These are phyloP conservation scores for Synergus umbraculus DNA, from an alignment of 2,888 invertebrate genomes.

Conservation along the genomic window DNA sequence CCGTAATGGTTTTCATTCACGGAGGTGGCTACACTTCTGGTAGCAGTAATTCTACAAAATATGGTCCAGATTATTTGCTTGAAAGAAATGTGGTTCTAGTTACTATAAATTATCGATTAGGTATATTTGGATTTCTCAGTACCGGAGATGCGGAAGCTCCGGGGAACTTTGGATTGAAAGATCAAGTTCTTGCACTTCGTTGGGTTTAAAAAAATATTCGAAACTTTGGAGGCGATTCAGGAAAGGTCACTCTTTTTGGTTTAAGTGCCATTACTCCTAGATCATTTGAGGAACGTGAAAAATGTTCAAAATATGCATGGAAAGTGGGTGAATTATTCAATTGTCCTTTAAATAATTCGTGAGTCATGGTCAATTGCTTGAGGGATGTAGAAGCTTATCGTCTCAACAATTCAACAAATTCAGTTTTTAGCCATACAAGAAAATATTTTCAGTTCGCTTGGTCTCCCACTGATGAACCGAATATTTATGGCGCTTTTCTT, in stretches of 20 bases:
- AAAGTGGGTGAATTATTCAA: neutral
- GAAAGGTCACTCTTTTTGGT: neutral
- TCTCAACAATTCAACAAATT: neutral
- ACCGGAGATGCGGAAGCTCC: neutral
- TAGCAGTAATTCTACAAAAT: neutral
- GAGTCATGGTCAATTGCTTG: neutral
- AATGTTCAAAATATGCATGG: constrained; percentile 46
- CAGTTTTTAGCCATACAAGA: neutral
- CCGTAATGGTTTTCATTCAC: neutral
- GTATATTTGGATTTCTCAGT: neutral
- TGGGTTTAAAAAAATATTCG: neutral
- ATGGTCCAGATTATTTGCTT: neutral
- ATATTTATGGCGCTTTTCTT: neutral
- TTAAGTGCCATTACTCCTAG: constrained; percentile 46
- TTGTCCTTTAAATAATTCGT: neutral
- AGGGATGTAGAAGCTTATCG: neutral
- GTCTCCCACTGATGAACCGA: neutral
- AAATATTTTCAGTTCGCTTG: neutral
- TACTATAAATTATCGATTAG: neutral
- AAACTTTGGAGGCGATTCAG: neutral
- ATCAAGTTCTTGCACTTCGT: neutral
- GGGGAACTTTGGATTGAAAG: neutral
- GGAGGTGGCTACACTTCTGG: neutral
- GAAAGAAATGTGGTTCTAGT: neutral
- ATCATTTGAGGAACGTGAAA: constrained; percentile 44